Evolutionary conservation across 2,797 vertebrate species (phyloP), one percentile per base, ranked within the genome.

Genomic region (Halcyon leucocephala): DNA sequence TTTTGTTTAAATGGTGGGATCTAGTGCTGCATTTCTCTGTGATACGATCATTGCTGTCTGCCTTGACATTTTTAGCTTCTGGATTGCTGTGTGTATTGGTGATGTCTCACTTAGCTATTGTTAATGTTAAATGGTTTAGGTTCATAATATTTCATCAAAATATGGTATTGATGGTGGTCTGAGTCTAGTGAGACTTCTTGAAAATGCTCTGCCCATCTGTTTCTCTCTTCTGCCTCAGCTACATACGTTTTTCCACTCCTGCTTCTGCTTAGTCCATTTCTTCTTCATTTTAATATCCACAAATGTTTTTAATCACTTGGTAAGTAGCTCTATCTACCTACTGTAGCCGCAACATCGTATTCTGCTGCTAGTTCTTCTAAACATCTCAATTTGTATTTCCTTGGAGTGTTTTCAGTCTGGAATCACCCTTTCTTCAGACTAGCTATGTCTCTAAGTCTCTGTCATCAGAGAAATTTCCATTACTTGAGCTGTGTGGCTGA

Each of bases 61-160:
- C 26, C 70, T 86, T 70, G 52, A 80, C 4, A 15, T 48, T 41
- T 70, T 79, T 54, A 65, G 18, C 11, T 70, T 61, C 44, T 74
- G 52, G 14, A 67, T 83, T 88, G 52, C 24, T 86, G 3, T 46
- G 29, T 78, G 49, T 57, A 8, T 55, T 82, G 35, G 10, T 88
- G 66, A 62, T 5, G 13, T 72, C 61, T 93, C 80, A 72, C 1
- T 5, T 81, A 44, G 26, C 72, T 61, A 61, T 88, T 93, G 41
- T 88, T 74, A 46, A 71, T 83, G 19, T 93, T 78, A 94, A 72
- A 78, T 55, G 5, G 25, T 42, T 86, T 86, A 84, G 8, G 17
- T 83, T 95, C 54, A 67, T 94, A 91, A 83, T 44, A 86, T 46
- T 91, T 86, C 37, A 74, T 88, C 25, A 91, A 89, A 95, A 94